Percentiles rank a stretch among this genome's conserved stretches.
Evolutionary conservation across 2,797 vertebrate genomes (phyloP).

Genomic region (Hippopotamyrus pictus): DNA sequence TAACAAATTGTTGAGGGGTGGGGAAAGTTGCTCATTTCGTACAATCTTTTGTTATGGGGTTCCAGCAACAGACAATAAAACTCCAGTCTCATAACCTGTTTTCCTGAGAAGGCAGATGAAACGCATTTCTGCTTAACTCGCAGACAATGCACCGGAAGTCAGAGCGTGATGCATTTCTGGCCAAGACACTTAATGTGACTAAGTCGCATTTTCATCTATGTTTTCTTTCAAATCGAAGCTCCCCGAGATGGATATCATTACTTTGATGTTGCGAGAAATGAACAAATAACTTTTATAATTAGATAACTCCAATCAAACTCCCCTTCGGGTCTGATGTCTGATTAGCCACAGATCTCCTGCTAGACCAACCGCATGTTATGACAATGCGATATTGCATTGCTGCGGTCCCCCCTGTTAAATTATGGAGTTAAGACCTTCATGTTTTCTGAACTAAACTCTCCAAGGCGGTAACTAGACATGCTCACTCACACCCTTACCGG

Average conservation of each 20-base stretch:
- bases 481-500: background rate
- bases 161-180: background rate
- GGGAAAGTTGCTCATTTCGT: background rate
- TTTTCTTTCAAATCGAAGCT: background rate
- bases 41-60: background rate
- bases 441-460: background rate
- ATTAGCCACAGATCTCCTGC: background rate
- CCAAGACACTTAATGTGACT: background rate
- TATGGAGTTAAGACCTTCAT: background rate
- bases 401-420: background rate
- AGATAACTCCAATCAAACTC: background rate
- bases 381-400: background rate
- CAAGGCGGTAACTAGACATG: background rate
- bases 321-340: background rate
- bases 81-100: background rate
- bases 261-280: slow-evolving; percentile 4
- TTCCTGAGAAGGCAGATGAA: background rate
- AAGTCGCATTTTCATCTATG: background rate
- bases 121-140: background rate
- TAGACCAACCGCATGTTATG: background rate
- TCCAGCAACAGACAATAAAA: background rate
- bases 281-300: slow-evolving; percentile 6
- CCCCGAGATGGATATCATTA: background rate
- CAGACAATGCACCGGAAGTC: background rate
- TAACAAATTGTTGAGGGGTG: background rate